Evolutionary conservation across 2,888 invertebrate species (phyloP).

Genomic region (Amphimallon solstitiale): DNA sequence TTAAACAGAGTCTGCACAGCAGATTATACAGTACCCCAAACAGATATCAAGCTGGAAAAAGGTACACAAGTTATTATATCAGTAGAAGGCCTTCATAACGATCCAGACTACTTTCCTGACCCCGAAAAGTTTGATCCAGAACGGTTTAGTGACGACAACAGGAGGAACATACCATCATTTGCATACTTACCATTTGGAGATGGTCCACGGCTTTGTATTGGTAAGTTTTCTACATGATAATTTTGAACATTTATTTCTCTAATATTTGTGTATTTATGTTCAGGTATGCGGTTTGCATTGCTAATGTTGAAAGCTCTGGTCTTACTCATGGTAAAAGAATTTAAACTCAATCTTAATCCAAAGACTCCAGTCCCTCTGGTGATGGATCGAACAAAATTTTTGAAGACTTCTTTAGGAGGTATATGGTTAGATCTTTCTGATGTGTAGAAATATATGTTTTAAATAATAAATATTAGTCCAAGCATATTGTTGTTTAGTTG

Average conservation of each 20-base stretch:
- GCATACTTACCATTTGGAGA: slow-evolving; percentile 46
- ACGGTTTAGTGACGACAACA: slow-evolving; percentile 54
- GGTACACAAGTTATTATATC: slow-evolving; percentile 58
- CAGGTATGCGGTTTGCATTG: slow-evolving; percentile 55
- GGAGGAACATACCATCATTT: slow-evolving; percentile 39
- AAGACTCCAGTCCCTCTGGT: slow-evolving; percentile 50
- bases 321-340: slow-evolving; percentile 46
- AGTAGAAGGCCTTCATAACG: slow-evolving; percentile 55
- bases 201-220: slow-evolving; percentile 45
- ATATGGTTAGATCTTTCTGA: slow-evolving; percentile 46
- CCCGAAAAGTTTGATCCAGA: slow-evolving; percentile 60
- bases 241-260: not conserved
- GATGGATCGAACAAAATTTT: slow-evolving; percentile 41
- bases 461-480: no score
- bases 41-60: slow-evolving; percentile 52
- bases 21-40: slow-evolving; percentile 51
- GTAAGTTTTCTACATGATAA: slow-evolving; percentile 37
- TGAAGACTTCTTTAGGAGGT: slow-evolving; percentile 44
- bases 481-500: no score
- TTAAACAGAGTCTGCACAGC: slow-evolving; percentile 42
- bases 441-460: not conserved
- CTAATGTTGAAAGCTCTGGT: slow-evolving; percentile 53
- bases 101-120: slow-evolving; percentile 57
- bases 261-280: slow-evolving; percentile 35
- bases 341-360: slow-evolving; percentile 47